Conservation (phyloP, 92 coral and sea anemone species). For the Meandrina meandrites region DNA sequence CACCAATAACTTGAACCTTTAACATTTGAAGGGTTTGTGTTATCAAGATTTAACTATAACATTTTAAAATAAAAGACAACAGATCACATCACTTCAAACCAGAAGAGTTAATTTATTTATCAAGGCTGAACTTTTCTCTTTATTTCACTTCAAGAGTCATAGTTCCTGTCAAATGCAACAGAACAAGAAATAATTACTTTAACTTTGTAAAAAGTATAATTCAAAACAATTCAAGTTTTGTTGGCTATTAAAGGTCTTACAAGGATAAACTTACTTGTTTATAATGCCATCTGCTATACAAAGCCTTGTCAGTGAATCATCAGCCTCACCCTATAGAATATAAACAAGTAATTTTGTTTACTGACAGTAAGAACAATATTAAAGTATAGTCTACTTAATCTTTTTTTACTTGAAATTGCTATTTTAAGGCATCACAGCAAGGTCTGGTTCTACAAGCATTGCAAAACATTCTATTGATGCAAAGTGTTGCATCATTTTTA, state of each 20-base stretch:
- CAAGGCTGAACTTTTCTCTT: neutral
- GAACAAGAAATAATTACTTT: neutral
- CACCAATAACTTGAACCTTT: too few relatives aligned
- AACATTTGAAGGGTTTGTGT: too few relatives aligned
- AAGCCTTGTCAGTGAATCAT: slow-evolving; percentile 80
- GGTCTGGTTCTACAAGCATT: neutral
- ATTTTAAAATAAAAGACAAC: neutral
- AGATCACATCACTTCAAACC: neutral
- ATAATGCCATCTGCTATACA: slow-evolving; percentile 71
- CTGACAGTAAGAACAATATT: neutral
- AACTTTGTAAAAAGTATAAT: too few relatives aligned
- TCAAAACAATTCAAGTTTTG: neutral
- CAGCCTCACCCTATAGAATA: slow-evolving; percentile 87
- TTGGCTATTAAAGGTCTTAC: neutral
- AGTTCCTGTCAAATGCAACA: slow-evolving; percentile 39
- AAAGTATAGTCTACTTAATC: neutral
- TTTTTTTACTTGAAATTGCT: neutral
- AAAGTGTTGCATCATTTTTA: too few relatives aligned
- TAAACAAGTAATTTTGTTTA: neutral
- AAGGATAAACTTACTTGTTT: slow-evolving; percentile 70
- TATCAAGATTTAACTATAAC: neutral
- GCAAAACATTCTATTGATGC: neutral
- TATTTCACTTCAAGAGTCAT: slow-evolving; percentile 31
- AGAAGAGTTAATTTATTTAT: slow-evolving; percentile 11
- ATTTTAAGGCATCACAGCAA: neutral